Evolutionary conservation across 1,140 invertebrate genomes (phyloP).

Genomic region (Neodiprion virginianus): DNA sequence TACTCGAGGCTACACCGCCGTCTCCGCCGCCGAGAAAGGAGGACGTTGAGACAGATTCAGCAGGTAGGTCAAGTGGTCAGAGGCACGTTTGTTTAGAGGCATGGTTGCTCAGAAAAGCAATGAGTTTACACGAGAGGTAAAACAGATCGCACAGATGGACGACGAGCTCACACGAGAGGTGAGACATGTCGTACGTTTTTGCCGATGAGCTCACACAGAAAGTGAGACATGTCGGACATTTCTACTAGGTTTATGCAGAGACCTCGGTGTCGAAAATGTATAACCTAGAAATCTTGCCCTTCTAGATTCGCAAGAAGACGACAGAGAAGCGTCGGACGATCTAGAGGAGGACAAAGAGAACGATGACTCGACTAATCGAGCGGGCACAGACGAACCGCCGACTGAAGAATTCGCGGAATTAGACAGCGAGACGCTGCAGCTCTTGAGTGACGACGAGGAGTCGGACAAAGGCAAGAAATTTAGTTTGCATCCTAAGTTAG

Average conservation of each 20-base stretch:
- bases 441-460: constrained; percentile 9
- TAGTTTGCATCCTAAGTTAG: not conserved
- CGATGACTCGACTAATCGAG: not conserved
- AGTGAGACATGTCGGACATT: not conserved
- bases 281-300: not conserved
- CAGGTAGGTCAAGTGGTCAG: too few relatives aligned
- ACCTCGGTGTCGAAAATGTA: not conserved
- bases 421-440: not conserved
- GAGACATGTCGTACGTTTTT: not conserved
- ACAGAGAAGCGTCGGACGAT: not conserved
- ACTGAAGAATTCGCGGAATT: constrained; percentile 3
- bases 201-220: too few relatives aligned
- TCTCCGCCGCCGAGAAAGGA: too few relatives aligned
- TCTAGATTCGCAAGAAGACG: not conserved
- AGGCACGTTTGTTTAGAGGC: too few relatives aligned
- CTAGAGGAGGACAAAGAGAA: not conserved
- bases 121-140: not conserved
- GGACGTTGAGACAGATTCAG: too few relatives aligned
- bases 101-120: too few relatives aligned
- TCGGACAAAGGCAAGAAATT: not conserved
- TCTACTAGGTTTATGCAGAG: not conserved
- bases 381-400: not conserved
- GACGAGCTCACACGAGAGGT: not conserved
- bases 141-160: not conserved
- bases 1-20: too few relatives aligned